phyloP scores from a whole-genome alignment of 1,140 invertebrate genomes.

The Chymomyza costata region DNA sequence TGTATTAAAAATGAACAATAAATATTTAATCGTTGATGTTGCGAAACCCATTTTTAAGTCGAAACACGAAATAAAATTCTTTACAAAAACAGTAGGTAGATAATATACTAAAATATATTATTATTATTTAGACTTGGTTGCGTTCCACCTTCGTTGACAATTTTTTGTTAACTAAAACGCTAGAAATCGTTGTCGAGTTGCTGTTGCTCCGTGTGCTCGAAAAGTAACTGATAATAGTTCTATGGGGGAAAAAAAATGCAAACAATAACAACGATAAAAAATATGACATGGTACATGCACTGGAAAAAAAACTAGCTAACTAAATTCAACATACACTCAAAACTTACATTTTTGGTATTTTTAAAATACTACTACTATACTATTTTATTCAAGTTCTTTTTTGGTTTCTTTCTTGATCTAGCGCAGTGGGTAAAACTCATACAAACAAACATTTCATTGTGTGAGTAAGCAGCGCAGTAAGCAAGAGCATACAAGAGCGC shows the following conservation, averaged over 20 bases:
- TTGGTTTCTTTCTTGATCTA: no score
- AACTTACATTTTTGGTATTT: no score
- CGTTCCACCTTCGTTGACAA: slow-evolving; percentile 23
- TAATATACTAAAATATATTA: neutral
- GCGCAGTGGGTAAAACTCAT: no score
- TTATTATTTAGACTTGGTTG: neutral
- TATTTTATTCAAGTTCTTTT: no score
- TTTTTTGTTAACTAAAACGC: slow-evolving; percentile 31
- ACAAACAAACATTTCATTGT: no score
- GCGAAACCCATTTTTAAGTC: slow-evolving; percentile 53
- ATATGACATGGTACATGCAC: no score
- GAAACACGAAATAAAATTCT: neutral
- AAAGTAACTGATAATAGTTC: slow-evolving; percentile 34
- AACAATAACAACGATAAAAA: neutral
- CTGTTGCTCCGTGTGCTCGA: slow-evolving; percentile 4
- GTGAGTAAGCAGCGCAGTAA: no score
- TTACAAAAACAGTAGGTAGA: neutral
- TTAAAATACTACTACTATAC: no score
- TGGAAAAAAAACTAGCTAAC: no score
- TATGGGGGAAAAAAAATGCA: slow-evolving; percentile 15
- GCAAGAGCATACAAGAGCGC: no score
- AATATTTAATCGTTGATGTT: slow-evolving; percentile 47
- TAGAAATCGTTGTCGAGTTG: slow-evolving; percentile 5
- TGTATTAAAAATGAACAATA: slow-evolving; percentile 52
- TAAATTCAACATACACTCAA: no score